Conservation (phyloP, 2,113 vertebrate species). For the Oreochromis niloticus region DNA sequence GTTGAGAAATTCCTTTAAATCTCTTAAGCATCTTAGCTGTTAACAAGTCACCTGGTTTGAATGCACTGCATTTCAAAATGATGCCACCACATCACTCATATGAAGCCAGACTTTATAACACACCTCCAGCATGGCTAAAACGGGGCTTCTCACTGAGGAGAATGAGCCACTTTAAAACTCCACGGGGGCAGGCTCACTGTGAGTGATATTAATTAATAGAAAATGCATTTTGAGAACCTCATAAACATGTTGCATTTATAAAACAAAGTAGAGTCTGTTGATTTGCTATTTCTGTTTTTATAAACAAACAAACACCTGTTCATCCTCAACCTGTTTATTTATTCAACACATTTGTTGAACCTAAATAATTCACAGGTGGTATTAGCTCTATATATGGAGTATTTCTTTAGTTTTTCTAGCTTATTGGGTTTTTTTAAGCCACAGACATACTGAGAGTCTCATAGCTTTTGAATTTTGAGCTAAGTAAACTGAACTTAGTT, state of each 20-base stretch:
- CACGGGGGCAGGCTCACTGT: background rate
- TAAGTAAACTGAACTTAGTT: background rate
- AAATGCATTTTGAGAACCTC: accelerated
- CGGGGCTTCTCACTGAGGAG: accelerated
- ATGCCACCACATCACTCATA: background rate
- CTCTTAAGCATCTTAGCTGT: background rate
- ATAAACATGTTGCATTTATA: background rate
- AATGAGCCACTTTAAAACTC: background rate
- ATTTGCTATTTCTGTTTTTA: background rate
- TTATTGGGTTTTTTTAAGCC: accelerated
- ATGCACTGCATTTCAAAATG: accelerated
- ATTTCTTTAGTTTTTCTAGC: background rate
- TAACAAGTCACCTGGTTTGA: background rate
- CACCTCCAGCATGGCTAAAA: accelerated
- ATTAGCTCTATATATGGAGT: accelerated
- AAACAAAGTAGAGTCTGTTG: background rate
- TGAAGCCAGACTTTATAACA: background rate
- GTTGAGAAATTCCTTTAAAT: background rate
- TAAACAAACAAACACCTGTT: background rate
- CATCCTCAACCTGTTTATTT: background rate
- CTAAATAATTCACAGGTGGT: background rate
- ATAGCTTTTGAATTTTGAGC: background rate
- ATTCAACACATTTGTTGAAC: background rate
- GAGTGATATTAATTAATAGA: background rate
- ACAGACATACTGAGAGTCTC: background rate